Evolutionary conservation across 2,888 invertebrate genomes (phyloP).

Genomic region (Crioceris asparagi): DNA sequence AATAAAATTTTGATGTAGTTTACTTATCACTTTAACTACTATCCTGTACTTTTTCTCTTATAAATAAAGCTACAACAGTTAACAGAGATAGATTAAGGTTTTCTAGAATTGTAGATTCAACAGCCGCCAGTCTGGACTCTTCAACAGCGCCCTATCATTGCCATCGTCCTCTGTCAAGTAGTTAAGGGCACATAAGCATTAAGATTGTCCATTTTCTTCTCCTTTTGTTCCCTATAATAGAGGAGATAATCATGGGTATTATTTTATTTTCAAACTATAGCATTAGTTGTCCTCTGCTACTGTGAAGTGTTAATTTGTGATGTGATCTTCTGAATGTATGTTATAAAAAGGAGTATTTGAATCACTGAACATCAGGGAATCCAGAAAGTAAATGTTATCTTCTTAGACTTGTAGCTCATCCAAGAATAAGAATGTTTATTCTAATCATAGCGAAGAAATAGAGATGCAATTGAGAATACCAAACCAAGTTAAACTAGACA

Average conservation of each 20-base stretch:
- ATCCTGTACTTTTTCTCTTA: slow-evolving; percentile 30
- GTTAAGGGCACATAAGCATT: slow-evolving; percentile 64
- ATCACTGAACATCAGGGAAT: no score
- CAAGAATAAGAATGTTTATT: no score
- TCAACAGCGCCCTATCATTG: slow-evolving; percentile 36
- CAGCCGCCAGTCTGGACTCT: slow-evolving; percentile 18
- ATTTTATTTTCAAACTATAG: no score
- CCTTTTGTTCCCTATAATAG: slow-evolving; percentile 54
- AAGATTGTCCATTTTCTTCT: slow-evolving; percentile 83
- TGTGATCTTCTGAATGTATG: no score
- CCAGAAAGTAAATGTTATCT: no score
- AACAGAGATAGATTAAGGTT: slow-evolving; percentile 32
- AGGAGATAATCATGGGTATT: not conserved
- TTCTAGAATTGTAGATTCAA: slow-evolving; percentile 20
- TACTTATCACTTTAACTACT: slow-evolving; percentile 33
- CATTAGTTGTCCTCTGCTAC: no score
- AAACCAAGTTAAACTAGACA: no score
- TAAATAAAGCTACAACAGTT: slow-evolving; percentile 35
- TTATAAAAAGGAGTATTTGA: no score
- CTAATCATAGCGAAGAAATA: no score
- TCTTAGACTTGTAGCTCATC: no score
- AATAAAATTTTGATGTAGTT: slow-evolving; percentile 23
- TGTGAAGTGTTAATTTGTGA: no score
- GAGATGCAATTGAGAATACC: no score
- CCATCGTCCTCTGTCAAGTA: slow-evolving; percentile 55